phyloP scores from a whole-genome alignment of 2,113 vertebrate species.

The Tachuris rubrigastra region DNA sequence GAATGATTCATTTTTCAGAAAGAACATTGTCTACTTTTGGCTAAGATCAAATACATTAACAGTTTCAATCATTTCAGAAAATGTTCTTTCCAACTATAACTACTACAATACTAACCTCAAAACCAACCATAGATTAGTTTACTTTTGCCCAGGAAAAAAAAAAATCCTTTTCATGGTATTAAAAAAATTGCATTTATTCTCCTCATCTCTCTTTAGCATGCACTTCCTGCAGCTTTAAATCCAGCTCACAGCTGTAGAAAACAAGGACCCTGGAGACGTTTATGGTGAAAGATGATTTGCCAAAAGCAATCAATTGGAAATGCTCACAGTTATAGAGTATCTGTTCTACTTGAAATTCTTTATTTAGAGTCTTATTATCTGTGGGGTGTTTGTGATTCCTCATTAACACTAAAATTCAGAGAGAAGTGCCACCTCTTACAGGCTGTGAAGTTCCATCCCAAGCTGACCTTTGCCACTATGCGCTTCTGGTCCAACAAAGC shows the following conservation, averaged over 20 bases:
- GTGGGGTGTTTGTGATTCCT: background rate
- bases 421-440: background rate
- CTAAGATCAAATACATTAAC: background rate
- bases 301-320: background rate
- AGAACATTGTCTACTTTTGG: constrained; percentile 22
- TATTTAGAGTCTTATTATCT: background rate
- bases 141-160: background rate
- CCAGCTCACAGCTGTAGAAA: background rate
- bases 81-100: background rate
- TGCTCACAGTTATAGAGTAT: background rate
- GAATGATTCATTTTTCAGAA: constrained; percentile 14
- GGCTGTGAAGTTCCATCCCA: background rate
- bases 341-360: background rate
- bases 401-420: background rate
- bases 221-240: background rate
- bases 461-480: background rate
- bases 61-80: constrained; percentile 8
- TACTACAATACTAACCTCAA: background rate
- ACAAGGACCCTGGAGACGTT: background rate
- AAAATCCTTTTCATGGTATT: background rate
- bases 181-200: background rate
- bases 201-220: background rate
- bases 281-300: background rate
- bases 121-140: background rate
- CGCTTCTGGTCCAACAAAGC: background rate